A percentile compares a stretch with the other conserved stretches of the same genome.
Evolutionary conservation across 2,113 vertebrate genomes (phyloP).

Genomic region (Cnemophilus loriae): DNA sequence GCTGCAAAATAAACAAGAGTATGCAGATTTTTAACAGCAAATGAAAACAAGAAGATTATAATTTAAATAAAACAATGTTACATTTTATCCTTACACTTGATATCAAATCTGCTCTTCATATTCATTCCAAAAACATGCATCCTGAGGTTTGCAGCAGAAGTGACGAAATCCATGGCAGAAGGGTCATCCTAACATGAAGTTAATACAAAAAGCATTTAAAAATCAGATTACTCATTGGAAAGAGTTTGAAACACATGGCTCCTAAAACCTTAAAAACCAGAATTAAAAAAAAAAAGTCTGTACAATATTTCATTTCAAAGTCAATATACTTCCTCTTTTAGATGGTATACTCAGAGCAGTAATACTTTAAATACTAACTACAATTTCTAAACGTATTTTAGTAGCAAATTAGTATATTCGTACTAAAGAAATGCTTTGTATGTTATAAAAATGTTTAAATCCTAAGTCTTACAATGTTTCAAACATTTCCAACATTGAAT

Average conservation of each 20-base stretch:
- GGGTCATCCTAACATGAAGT: constrained; percentile 85
- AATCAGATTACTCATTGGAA: not conserved
- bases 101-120: constrained; percentile 97
- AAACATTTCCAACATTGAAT: not conserved
- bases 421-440: not conserved
- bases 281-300: not conserved
- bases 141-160: constrained; percentile 90
- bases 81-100: constrained; percentile 87
- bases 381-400: not conserved
- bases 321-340: not conserved
- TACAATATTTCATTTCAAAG: not conserved
- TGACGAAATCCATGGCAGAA: constrained; percentile 97
- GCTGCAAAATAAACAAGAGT: constrained; percentile 73
- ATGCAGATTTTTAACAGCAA: not conserved
- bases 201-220: not conserved
- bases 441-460: not conserved
- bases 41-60: not conserved
- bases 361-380: not conserved
- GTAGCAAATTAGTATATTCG: not conserved
- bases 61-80: not conserved
- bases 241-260: not conserved
- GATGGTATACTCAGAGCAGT: not conserved
- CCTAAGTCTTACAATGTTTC: not conserved
- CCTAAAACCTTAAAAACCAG: not conserved
- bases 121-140: constrained; percentile 99